phyloP scores from a whole-genome alignment of 2,797 vertebrate genomes.

The Gymnothorax javanicus region DNA sequence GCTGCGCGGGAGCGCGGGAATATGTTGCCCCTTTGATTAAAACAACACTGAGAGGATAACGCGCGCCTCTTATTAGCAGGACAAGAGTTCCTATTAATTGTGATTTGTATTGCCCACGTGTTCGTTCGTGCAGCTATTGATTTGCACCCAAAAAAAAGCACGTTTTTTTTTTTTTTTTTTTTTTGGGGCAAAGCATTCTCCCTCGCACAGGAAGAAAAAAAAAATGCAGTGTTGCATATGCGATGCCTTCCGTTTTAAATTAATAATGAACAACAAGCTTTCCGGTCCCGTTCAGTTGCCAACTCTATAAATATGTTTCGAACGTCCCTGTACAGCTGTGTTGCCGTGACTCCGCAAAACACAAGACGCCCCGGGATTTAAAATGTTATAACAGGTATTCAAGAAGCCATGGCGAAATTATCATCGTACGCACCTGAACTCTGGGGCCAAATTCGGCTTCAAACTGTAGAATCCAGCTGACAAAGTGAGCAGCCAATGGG shows the following conservation, averaged over 20 bases:
- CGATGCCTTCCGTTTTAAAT: background rate
- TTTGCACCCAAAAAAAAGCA: background rate
- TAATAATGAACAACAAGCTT: background rate
- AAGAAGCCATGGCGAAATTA: background rate
- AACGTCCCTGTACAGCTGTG: background rate
- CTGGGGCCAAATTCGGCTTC: constrained; percentile 81
- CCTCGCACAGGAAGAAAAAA: background rate
- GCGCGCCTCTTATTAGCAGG: background rate
- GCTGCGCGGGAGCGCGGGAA: background rate
- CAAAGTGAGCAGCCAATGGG: constrained; percentile 89
- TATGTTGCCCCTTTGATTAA: constrained; percentile 8
- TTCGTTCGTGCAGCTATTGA: background rate
- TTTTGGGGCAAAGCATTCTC: background rate
- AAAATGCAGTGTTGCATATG: background rate
- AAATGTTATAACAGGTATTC: background rate
- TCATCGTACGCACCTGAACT: constrained; percentile 85
- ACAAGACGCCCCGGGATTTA: background rate
- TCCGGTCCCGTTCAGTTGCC: background rate
- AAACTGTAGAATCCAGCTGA: constrained; percentile 90
- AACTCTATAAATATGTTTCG: background rate
- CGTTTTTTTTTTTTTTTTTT: background rate
- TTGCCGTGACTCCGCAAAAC: background rate
- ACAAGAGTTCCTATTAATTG: background rate
- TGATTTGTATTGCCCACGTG: background rate
- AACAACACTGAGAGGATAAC: background rate